These are phyloP conservation scores for Iselma pallidipennis DNA, from an alignment of 2,888 invertebrate species.

Conservation along the genomic window DNA sequence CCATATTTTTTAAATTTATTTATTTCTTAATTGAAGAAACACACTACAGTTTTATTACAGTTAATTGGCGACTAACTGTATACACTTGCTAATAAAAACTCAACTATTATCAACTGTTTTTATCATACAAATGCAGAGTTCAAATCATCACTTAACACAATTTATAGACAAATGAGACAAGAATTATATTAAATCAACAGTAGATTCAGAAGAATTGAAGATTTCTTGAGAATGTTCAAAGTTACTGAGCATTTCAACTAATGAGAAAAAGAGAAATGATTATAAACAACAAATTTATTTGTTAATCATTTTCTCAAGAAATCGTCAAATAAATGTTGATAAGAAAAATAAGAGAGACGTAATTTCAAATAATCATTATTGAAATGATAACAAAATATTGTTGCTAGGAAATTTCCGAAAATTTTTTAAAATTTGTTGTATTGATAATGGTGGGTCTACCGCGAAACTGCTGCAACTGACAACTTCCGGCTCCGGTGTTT, in stretches of 20 bases:
- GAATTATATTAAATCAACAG: neutral
- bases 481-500: no score
- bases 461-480: no score
- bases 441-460: no score
- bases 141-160: neutral
- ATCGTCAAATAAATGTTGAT: neutral
- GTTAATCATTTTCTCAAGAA: neutral
- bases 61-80: no score
- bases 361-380: neutral
- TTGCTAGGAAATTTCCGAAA: no score
- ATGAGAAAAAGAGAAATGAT: no score
- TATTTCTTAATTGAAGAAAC: no score
- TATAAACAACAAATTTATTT: neutral
- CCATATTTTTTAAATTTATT: neutral
- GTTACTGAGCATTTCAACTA: no score
- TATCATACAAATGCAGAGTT: neutral
- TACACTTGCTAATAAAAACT: neutral
- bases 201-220: neutral
- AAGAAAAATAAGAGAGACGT: neutral
- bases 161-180: neutral
- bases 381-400: neutral
- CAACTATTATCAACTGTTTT: neutral
- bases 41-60: neutral
- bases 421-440: no score
- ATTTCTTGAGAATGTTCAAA: neutral